phyloP scores from a whole-genome alignment of 1,140 invertebrate genomes.

The Caenorhabditis elegans region WBcel235 BX284604.4:870501-871000 shows the following conservation, averaged over 20 bases:
- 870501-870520: conserved; percentile 31
- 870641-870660: conserved; percentile 32
- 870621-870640: conserved; percentile 46
- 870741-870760: too few relatives aligned
- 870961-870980: too few relatives aligned
- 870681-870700: conserved; percentile 21
- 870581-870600: conserved; percentile 38
- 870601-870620: conserved; percentile 44
- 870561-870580: conserved; percentile 27
- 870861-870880: too few relatives aligned
- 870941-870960: neutral
- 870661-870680: conserved; percentile 48
- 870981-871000: too few relatives aligned
- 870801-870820: too few relatives aligned
- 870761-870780: too few relatives aligned
- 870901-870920: too few relatives aligned
- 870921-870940: neutral
- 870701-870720: neutral
- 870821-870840: too few relatives aligned
- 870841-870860: too few relatives aligned
- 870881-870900: too few relatives aligned
- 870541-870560: conserved; percentile 37
- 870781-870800: too few relatives aligned
- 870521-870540: conserved; percentile 35
- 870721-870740: too few relatives aligned